Base-by-base conservation (phyloP, 2,888 invertebrate species). In the Amblyjoppa proteus region DNA sequence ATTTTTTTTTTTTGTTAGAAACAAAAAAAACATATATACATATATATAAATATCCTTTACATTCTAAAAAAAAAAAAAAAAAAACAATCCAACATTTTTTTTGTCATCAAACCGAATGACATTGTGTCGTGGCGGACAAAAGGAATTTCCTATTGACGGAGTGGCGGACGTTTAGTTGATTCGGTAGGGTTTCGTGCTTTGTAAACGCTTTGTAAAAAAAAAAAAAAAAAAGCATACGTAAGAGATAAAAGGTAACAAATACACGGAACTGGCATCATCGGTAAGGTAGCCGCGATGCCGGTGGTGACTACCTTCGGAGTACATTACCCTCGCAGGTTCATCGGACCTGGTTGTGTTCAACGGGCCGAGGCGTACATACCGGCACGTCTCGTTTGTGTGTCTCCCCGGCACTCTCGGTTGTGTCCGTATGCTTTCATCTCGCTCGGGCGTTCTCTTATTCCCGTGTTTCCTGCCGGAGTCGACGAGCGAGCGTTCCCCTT, bases 261-360 rank as follows among this genome's bases (percentile, higher is more conserved):
- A 71, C 13, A 71, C 51, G 51, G 70, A 71, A 71, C 49, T 71
- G n/a, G 31, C 64, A n/a, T 34, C 16, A 53, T 31, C 34, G 58
- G 56, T 38, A 73, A 73, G 73, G 73, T 73, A 73, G 41, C 56
- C 25, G 73, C 20, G 38, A 68, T 45, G 66, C 16, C 56, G 56
- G 25, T 56, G 49, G 38, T 56, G 38, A 64, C 56, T 68, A 56
- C 66, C 56, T 56, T 75, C 25, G 81, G 91, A 91, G 92, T 92
- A 90, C 92, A 89, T 91, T 92, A 92, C 91, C 92, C 91, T 89
- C 92, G 90, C 90, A 92, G 91, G 92, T 93, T 93, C 93, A 92
- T 92, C 91, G 92, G 92, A 73, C 73, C 68, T 58, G 66, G 41
- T 56, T 79, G 78, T 82, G 79, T 79, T 76, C 78, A 79, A 66